Conservation (phyloP, 2,797 vertebrate genomes). For the Helicolenus hilgendorfi region DNA sequence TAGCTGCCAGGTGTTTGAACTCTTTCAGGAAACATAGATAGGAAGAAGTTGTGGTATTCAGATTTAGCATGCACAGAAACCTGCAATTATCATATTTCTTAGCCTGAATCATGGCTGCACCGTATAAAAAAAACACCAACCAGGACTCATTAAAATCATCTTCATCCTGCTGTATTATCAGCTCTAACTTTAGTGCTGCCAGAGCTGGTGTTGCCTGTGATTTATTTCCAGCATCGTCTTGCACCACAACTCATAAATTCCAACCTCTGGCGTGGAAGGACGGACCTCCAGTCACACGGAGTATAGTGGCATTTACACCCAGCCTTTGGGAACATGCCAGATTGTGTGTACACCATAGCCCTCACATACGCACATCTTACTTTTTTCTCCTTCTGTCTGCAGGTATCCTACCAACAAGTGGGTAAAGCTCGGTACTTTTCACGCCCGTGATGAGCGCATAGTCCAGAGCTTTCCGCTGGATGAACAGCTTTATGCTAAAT, state of each 20-base stretch:
- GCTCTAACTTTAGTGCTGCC: background rate
- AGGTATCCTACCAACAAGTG: constrained; percentile 99
- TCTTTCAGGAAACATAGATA: background rate
- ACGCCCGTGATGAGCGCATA: constrained; percentile 96
- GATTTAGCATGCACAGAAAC: background rate
- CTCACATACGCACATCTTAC: background rate
- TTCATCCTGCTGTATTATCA: background rate
- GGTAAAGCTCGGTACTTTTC: constrained; percentile 98
- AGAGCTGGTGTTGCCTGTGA: background rate
- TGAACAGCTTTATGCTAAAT: constrained; percentile 99
- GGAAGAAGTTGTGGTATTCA: background rate
- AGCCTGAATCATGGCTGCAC: background rate
- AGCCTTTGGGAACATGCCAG: constrained; percentile 7
- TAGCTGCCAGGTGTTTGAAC: background rate
- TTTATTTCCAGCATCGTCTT: constrained; percentile 2
- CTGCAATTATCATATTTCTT: background rate
- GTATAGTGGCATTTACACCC: background rate
- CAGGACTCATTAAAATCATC: background rate
- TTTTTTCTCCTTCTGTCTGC: constrained; percentile 41
- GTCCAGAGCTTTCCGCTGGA: constrained; percentile 98
- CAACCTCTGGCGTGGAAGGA: background rate
- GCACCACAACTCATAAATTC: background rate
- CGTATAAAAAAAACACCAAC: background rate
- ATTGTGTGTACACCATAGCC: background rate
- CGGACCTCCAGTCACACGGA: background rate